These are phyloP conservation scores for Pandemis heparana DNA, from an alignment of 2,888 invertebrate genomes.

Conservation along the genomic window DNA sequence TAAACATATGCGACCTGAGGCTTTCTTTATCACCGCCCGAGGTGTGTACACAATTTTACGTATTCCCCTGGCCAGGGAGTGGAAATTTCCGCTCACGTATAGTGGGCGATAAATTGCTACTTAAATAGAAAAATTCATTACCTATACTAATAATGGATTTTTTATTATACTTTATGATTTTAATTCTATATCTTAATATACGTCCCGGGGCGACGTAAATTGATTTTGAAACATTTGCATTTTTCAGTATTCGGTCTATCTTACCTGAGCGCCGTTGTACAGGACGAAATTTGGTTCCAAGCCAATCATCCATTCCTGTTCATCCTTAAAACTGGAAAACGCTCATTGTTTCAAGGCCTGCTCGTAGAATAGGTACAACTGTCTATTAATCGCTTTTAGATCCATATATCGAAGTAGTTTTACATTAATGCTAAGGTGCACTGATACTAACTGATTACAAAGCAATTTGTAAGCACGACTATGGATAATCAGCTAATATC, in stretches of 20 bases:
- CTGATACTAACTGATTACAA: neutral
- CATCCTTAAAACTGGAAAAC: slow-evolving; percentile 46
- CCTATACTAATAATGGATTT: too few species aligned
- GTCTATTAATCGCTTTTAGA: neutral
- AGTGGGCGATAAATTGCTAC: too few species aligned
- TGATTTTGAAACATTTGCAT: slow-evolving; percentile 17
- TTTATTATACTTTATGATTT: too few species aligned
- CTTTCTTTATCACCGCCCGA: too few species aligned
- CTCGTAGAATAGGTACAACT: slow-evolving; percentile 45
- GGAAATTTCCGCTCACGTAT: too few species aligned
- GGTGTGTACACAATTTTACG: too few species aligned
- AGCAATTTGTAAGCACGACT: neutral
- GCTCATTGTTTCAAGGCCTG: slow-evolving; percentile 52
- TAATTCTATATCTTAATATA: too few species aligned
- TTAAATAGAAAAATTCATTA: too few species aligned
- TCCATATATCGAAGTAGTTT: neutral
- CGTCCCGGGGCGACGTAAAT: neutral
- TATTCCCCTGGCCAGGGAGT: too few species aligned
- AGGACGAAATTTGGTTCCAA: slow-evolving; percentile 41
- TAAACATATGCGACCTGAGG: too few species aligned
- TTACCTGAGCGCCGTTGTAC: slow-evolving; percentile 45
- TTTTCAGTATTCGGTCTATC: slow-evolving; percentile 49
- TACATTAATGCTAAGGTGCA: neutral
- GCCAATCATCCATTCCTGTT: slow-evolving; percentile 51
- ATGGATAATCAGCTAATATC: too few species aligned